phyloP scores from a whole-genome alignment of 2,888 invertebrate genomes.

The Luffia ferchaultella region DNA sequence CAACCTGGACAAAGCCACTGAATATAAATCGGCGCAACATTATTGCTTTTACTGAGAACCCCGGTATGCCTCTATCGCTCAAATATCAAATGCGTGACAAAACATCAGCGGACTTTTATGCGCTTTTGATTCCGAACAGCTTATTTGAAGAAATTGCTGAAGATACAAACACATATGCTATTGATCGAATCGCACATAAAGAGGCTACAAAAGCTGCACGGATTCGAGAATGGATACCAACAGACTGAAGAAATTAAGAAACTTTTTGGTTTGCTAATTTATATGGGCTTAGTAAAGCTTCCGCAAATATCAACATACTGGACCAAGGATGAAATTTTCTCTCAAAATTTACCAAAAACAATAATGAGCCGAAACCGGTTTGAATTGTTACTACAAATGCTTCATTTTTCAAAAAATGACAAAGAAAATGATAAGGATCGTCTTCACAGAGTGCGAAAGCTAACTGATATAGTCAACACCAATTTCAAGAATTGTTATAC shows the following conservation, averaged over 20 bases:
- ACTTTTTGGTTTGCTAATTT: not conserved
- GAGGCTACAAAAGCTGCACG: too few species aligned
- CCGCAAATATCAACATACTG: not conserved
- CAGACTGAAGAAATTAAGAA: slow-evolving; percentile 12
- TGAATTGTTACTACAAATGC: slow-evolving; percentile 20
- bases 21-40: slow-evolving; percentile 17
- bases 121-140: slow-evolving; percentile 16
- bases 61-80: slow-evolving; percentile 15
- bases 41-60: slow-evolving; percentile 19
- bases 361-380: slow-evolving; percentile 10
- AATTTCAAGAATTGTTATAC: slow-evolving; percentile 17
- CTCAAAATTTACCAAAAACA: not conserved
- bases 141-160: slow-evolving; percentile 16
- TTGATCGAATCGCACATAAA: too few species aligned
- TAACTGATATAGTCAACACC: slow-evolving; percentile 20
- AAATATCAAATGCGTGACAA: slow-evolving; percentile 14
- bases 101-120: slow-evolving; percentile 16
- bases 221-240: too few species aligned
- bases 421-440: slow-evolving; percentile 20
- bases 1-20: slow-evolving; percentile 16
- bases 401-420: slow-evolving; percentile 25
- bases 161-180: slow-evolving; percentile 17
- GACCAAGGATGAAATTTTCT: not conserved
- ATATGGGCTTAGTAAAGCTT: not conserved
- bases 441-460: slow-evolving; percentile 17